Evolutionary conservation across 2,113 vertebrate genomes (phyloP), one percentile per base, ranked within the genome.

Genomic region (Cochlearius cochlearius): DNA sequence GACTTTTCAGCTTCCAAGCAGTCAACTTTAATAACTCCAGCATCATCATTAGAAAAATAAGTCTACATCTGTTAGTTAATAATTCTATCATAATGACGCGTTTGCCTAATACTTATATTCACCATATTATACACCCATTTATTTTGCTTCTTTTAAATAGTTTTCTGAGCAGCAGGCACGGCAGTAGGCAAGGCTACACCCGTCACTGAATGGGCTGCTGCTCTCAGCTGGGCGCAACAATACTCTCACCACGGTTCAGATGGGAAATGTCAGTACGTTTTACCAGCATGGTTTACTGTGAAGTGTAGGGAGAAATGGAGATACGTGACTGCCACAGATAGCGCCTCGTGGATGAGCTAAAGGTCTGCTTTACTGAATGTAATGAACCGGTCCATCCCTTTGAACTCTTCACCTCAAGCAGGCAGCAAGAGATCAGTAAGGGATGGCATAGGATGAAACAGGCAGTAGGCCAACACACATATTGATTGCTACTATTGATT

Each of bases 271-370:
- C 72, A 36, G 59, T 3, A 11, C 13, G 10, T 30, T 81, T 55
- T 18, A 14, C 30, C 4, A 32, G 25, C 6, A 43, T 39, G 75
- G 2, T 68, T 64, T 30, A 8, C 43, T 10, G 39, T 41, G 50
- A 89, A 8, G 25, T 38, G 29, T 38, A 41, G 59, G 52, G 52
- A 29, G 64, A 73, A 63, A 56, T 0, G 1, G 58, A 58, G 68
- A 22, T 10, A n/a, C 0, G 2, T 10, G 77, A n/a, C 73, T 26
- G 66, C 52, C 86, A 26, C 49, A 43, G 64, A 12, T 2, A 6
- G 1, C 1, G 17, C 43, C 32, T 18, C 1, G 1, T 19, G 47
- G 39, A 13, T 19, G 29, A 6, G 1, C 9, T 0, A 5, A 17
- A 1, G 11, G 29, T 13, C 14, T 23, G 64, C 43, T 25, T 41